phyloP scores from a whole-genome alignment of 1,140 invertebrate genomes.

The Aradophagus sp. region DNA sequence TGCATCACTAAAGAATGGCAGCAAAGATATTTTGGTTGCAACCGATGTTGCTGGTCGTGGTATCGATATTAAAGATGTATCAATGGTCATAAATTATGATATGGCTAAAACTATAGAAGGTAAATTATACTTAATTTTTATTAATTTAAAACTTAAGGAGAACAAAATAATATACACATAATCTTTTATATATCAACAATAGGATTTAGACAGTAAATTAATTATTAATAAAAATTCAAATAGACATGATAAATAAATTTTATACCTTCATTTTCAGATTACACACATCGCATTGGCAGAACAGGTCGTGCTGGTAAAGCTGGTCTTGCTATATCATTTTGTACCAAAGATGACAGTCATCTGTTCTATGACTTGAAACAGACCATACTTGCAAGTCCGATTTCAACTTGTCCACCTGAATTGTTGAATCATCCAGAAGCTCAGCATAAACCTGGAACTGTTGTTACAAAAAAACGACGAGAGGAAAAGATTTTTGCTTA shows the following conservation, averaged over 20 bases:
- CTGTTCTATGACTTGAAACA: constrained; percentile 99
- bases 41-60: constrained; percentile 99
- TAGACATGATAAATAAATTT: constrained; percentile 5
- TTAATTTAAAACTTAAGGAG: no score
- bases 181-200: no score
- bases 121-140: constrained; percentile 55
- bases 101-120: constrained; percentile 99
- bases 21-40: constrained; percentile 99
- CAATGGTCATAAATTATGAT: constrained; percentile 99
- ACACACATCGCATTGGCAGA: constrained; percentile 99
- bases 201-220: no score
- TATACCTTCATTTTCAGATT: constrained; percentile 80
- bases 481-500: constrained; percentile 97
- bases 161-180: no score
- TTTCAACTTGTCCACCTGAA: constrained; percentile 96
- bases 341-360: constrained; percentile 96
- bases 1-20: constrained; percentile 93
- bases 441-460: constrained; percentile 97
- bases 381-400: constrained; percentile 90
- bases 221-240: no score
- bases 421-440: constrained; percentile 98
- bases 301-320: constrained; percentile 98
- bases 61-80: constrained; percentile 99
- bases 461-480: constrained; percentile 93
- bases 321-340: constrained; percentile 96